These are phyloP conservation scores for Habrosyne pyritoides DNA, from an alignment of 2,888 invertebrate species.

Conservation along the genomic window DNA sequence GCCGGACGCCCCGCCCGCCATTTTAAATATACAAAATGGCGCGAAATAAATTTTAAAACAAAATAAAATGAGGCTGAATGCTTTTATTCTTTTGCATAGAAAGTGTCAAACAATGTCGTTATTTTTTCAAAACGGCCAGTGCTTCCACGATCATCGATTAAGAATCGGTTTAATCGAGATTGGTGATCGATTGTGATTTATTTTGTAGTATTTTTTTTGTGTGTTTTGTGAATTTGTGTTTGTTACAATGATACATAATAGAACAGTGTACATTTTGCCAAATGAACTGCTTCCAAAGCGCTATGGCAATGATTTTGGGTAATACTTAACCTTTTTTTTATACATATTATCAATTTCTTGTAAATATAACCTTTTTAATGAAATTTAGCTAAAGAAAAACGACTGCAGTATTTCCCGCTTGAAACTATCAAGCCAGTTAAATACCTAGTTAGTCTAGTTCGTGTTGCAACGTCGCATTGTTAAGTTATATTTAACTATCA, in stretches of 20 bases:
- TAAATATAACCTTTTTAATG: background rate
- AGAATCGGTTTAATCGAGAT: conserved; percentile 11
- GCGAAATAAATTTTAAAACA: conserved; percentile 47
- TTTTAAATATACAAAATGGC: conserved; percentile 49
- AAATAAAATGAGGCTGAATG: conserved; percentile 1
- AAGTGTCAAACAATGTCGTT: background rate
- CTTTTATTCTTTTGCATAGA: background rate
- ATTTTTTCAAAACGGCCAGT: conserved; percentile 1
- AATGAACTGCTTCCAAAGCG: conserved; percentile 77
- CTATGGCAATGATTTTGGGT: conserved; percentile 71
- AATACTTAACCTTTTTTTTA: conserved; percentile 31
- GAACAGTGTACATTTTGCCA: conserved; percentile 78
- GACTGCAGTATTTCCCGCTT: too few species aligned
- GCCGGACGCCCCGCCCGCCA: conserved; percentile 60
- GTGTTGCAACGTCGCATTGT: too few species aligned
- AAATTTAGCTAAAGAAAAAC: too few species aligned
- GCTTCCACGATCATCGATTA: background rate
- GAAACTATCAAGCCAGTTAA: background rate
- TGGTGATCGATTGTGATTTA: conserved; percentile 17
- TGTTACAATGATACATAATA: conserved; percentile 70
- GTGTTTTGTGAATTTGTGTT: conserved; percentile 9
- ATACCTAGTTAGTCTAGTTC: background rate
- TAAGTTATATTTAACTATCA: too few species aligned
- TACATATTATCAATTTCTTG: too few species aligned
- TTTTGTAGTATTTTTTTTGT: conserved; percentile 9